phyloP scores from a whole-genome alignment of 1,140 invertebrate species.

The Pseudomyrmex sp. region DNA sequence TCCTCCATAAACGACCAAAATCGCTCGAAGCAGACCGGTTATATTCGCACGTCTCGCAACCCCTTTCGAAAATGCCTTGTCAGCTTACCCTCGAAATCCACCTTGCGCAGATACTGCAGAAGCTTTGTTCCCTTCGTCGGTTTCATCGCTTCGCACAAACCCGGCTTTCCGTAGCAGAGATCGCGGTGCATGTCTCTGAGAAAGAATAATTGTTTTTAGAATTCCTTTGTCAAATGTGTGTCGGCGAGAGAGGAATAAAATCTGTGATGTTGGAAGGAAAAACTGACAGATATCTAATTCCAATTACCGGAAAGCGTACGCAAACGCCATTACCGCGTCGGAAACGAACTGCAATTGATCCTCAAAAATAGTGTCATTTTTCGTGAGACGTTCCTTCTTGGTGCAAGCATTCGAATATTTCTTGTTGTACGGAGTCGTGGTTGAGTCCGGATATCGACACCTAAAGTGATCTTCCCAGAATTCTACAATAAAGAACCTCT shows the following conservation, averaged over 20 bases:
- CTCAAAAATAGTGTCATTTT: slow-evolving; percentile 93
- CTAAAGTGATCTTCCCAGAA: slow-evolving; percentile 97
- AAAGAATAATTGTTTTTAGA: neutral
- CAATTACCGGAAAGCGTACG: slow-evolving; percentile 92
- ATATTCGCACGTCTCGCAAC: slow-evolving; percentile 15
- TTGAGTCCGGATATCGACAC: slow-evolving; percentile 92
- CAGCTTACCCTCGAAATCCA: slow-evolving; percentile 92
- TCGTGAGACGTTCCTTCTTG: slow-evolving; percentile 89
- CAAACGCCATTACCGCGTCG: slow-evolving; percentile 96
- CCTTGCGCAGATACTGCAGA: slow-evolving; percentile 93
- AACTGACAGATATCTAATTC: neutral
- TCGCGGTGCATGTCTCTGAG: slow-evolving; percentile 93
- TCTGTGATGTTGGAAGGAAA: neutral
- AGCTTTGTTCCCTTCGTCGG: slow-evolving; percentile 94
- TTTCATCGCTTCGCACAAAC: slow-evolving; percentile 94
- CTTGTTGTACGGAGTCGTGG: slow-evolving; percentile 92
- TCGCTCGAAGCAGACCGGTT: neutral
- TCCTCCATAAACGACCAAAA: neutral
- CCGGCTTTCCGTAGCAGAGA: slow-evolving; percentile 89
- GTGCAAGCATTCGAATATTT: slow-evolving; percentile 90
- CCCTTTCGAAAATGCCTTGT: slow-evolving; percentile 1
- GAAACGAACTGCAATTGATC: slow-evolving; percentile 96
- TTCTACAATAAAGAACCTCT: slow-evolving; percentile 87
- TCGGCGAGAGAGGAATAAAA: neutral
- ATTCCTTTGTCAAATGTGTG: neutral